phyloP scores from a whole-genome alignment of 2,888 invertebrate genomes.

The Yponomeuta malinellus region DNA sequence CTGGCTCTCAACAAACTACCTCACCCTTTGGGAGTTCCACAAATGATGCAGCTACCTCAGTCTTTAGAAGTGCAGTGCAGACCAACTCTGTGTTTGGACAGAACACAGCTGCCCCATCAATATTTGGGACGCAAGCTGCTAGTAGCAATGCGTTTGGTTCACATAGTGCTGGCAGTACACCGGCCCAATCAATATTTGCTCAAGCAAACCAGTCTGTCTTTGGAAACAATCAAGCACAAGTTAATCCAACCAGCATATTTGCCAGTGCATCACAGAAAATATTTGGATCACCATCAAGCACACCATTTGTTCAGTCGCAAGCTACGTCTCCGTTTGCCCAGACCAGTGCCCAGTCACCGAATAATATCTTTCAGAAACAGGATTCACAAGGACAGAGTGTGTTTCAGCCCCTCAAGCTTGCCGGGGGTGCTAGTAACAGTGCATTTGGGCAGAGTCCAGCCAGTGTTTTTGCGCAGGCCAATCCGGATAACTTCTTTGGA shows the following conservation, averaged over 20 bases:
- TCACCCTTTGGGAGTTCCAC: conserved; percentile 20
- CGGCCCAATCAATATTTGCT: conserved; percentile 45
- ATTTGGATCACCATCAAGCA: conserved; percentile 23
- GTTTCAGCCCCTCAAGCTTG: conserved; percentile 10
- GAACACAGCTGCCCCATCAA: conserved; percentile 24
- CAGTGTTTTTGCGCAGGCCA: conserved; percentile 29
- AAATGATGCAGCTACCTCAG: conserved; percentile 37
- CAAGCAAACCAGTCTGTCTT: conserved; percentile 41
- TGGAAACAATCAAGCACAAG: conserved; percentile 18
- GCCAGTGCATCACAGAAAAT: conserved; percentile 34
- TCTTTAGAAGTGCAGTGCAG: conserved; percentile 51
- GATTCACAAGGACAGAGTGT: not conserved
- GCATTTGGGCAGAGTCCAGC: conserved; percentile 27
- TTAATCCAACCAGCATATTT: conserved; percentile 37
- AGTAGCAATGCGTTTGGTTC: conserved; percentile 20
- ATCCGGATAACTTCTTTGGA: conserved; percentile 24
- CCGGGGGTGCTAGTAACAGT: conserved; percentile 19
- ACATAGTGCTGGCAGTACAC: conserved; percentile 24
- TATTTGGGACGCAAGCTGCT: conserved; percentile 24
- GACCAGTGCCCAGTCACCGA: conserved; percentile 15
- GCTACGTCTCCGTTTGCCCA: conserved; percentile 19
- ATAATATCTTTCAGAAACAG: conserved; percentile 31
- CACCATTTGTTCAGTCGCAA: not conserved
- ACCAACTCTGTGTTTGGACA: conserved; percentile 30
- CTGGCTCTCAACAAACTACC: conserved; percentile 24